Evolutionary conservation across 2,797 vertebrate species (phyloP).

Genomic region (Coregonus ussuriensis): DNA sequence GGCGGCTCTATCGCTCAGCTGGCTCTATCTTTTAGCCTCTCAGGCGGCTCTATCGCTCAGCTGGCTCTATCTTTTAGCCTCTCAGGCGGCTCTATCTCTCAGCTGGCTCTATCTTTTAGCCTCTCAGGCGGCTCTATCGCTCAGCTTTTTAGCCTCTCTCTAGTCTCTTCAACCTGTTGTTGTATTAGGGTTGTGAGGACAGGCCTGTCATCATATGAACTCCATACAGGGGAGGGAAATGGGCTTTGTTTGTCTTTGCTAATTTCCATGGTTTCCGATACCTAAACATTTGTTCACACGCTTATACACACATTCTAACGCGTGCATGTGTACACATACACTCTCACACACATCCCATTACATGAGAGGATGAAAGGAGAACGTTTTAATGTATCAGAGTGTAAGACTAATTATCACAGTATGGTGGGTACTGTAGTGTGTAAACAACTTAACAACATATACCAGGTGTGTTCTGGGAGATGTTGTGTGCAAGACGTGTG

Average conservation of each 20-base stretch:
- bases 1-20: background rate
- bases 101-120: background rate
- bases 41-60: background rate
- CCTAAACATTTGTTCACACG: slow-evolving; percentile 6
- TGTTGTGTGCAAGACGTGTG: slow-evolving; percentile 32
- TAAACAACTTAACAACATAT: slow-evolving; percentile 36
- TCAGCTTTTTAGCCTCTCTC: slow-evolving; percentile 12
- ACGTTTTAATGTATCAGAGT: slow-evolving; percentile 47
- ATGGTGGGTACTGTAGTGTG: slow-evolving; percentile 54
- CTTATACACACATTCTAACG: background rate
- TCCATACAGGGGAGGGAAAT: slow-evolving; percentile 36
- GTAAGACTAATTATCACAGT: slow-evolving; percentile 55
- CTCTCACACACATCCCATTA: slow-evolving; percentile 10
- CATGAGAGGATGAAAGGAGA: slow-evolving; percentile 48
- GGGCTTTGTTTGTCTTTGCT: slow-evolving; percentile 39
- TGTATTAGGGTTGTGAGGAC: slow-evolving; percentile 45
- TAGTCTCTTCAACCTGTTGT: slow-evolving; percentile 50
- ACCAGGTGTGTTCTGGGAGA: slow-evolving; percentile 18
- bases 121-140: background rate
- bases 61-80: too few species aligned
- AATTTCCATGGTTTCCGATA: slow-evolving; percentile 49
- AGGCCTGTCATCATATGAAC: slow-evolving; percentile 43
- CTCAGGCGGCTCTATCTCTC: background rate
- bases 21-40: slow-evolving; percentile 4
- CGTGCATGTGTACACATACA: background rate